phyloP scores from a whole-genome alignment of 2,113 vertebrate genomes.

The Canis aureus region DNA sequence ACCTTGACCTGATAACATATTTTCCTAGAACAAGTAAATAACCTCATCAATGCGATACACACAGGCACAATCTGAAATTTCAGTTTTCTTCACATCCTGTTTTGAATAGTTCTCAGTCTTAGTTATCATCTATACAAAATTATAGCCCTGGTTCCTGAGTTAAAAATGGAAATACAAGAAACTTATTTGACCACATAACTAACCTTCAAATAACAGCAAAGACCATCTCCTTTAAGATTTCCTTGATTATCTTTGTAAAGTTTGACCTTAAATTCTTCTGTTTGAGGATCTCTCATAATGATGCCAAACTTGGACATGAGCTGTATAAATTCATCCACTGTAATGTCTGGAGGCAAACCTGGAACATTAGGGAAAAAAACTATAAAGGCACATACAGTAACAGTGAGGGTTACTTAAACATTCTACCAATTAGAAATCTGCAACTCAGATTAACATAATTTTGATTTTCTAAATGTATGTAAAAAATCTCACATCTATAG shows the following conservation, averaged over 20 bases:
- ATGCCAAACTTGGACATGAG: conserved; percentile 98
- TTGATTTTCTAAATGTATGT: conserved; percentile 28
- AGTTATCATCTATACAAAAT: conserved; percentile 21
- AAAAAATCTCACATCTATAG: neutral
- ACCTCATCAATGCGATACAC: neutral
- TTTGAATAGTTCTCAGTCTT: conserved; percentile 37
- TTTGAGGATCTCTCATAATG: conserved; percentile 95
- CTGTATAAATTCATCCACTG: conserved; percentile 94
- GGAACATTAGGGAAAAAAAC: conserved; percentile 58
- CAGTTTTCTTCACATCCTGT: conserved; percentile 9
- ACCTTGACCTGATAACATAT: conserved; percentile 19
- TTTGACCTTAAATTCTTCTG: conserved; percentile 97
- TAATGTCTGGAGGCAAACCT: conserved; percentile 97
- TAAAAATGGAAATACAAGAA: neutral
- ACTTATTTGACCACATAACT: conserved; percentile 69
- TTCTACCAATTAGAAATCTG: conserved; percentile 19
- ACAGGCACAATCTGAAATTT: conserved; percentile 30
- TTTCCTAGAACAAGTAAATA: conserved; percentile 36
- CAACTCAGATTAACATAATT: neutral
- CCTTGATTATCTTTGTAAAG: conserved; percentile 97
- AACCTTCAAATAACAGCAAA: conserved; percentile 99
- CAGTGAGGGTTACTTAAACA: neutral
- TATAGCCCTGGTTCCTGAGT: neutral
- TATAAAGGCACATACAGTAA: neutral
- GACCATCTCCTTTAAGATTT: conserved; percentile 97